Evolutionary conservation across 2,797 vertebrate species (phyloP), one percentile per base, ranked within the genome.

Genomic region (Salarias fasciatus): DNA sequence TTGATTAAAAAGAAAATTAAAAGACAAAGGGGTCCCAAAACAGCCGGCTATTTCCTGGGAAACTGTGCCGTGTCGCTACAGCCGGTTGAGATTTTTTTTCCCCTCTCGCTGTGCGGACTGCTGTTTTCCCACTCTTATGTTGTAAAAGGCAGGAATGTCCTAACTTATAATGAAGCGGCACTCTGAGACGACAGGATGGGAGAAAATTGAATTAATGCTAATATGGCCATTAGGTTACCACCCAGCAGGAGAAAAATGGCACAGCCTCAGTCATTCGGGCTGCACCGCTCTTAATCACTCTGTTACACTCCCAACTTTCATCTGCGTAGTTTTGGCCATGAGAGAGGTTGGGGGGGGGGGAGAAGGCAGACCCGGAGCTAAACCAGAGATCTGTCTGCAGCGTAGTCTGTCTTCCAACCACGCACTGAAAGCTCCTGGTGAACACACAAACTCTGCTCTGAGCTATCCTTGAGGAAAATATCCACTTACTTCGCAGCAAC

Each of bases 321-420:
- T 89, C 84, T 84, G 72, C 80, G 80, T 83, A 87, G 63, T 84
- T 91, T 80, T 87, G 83, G 78, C 86, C 69, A 54, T 58, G 45
- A 83, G 57, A 58, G 38, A 9, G 11, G 31, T 31, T 10, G 36
- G 36, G 11, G 36, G 9, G 11, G 36, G 36, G 11, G 60, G 44
- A 58, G 49, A 75, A 60, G 54, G 37, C 51, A 42, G 76, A 82
- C 72, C 80, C 82, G 48, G 81, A 85, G 84, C 77, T 84, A 83
- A 89, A 90, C 82, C 89, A 90, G 84, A 86, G 85, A 87, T 88
- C 85, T 82, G 86, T 86, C 88, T 91, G 79, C 78, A 83, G 77
- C 49, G 5, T 59, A 78, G 77, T 83, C 75, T 66, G 75, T 77
- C 89, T 78, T 82, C 72, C 72, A 87, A 88, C 82, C 79, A 75